Conservation (phyloP, 2,113 vertebrate genomes). For the Struthio camelus region DNA sequence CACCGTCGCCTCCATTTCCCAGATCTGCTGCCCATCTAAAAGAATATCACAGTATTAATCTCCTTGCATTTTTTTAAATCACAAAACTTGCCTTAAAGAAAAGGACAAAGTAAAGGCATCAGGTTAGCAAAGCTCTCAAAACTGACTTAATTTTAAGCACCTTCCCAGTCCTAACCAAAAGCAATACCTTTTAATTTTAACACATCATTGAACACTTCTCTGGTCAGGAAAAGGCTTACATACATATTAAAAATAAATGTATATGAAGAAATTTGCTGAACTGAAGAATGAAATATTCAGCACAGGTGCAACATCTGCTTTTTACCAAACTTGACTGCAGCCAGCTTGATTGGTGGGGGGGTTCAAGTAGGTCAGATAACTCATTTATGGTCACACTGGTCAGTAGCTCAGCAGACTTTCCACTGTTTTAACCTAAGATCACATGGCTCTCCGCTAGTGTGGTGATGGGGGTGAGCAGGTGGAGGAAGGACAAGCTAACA, state of each 20-base stretch:
- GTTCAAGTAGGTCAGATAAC: background rate
- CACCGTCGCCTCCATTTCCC: slow-evolving; percentile 96
- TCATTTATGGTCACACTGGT: background rate
- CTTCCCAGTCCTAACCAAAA: background rate
- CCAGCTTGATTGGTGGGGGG: background rate
- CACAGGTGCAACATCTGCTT: slow-evolving; percentile 2
- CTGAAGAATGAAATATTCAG: background rate
- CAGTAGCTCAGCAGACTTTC: background rate
- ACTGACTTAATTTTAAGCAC: background rate
- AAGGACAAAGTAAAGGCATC: background rate
- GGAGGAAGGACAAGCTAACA: background rate
- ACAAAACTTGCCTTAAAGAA: background rate
- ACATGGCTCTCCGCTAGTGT: background rate
- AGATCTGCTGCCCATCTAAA: slow-evolving; percentile 95
- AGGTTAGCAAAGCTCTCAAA: background rate
- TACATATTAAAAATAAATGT: background rate
- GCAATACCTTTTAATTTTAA: background rate
- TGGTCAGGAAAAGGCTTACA: background rate
- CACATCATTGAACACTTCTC: background rate
- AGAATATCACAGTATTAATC: slow-evolving; percentile 36
- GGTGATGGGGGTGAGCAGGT: background rate
- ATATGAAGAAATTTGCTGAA: slow-evolving; percentile 15
- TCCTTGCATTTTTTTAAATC: background rate
- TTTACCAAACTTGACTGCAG: background rate
- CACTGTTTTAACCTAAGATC: background rate